Evolutionary conservation across 2,113 vertebrate genomes (phyloP), one percentile per base, ranked within the genome.

Genomic region (Cynopterus brachyotis): DNA sequence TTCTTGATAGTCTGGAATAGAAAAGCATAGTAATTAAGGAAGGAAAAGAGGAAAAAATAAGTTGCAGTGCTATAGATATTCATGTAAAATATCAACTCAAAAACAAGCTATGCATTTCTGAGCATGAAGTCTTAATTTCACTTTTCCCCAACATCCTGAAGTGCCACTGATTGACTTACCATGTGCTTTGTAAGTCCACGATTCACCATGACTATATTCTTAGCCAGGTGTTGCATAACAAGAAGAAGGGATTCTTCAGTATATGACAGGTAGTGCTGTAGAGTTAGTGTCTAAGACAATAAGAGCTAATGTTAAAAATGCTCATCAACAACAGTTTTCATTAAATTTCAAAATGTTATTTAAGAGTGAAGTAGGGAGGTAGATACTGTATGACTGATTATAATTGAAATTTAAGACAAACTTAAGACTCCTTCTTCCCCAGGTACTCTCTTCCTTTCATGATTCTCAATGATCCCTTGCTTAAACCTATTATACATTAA

Each of bases 211-310:
- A 99, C 73, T 4, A 99, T 37, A 15, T 99, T 99, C 96, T 99
- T 99, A 40, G 99, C 99, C 30, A 99, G 98, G 81, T 99, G 99
- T 35, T 98, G 97, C 99, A 99, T 99, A 53, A 99, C 98, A 42
- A 98, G 98, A 64, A 99, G 59, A 94, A 99, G 98, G 32, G 96
- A 94, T 2, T 97, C 98, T 84, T 99, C 98, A 0, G 98, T 97
- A 81, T 99, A 99, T 13, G 90, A 94, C 81, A 98, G 99, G 98
- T 99, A 99, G 96, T 98, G 92, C 57, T 99, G 98, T 55, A 99
- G 98, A 0, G 97, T 81, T 59, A 95, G 86, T 0, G 97, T 98
- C 98, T 99, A 94, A 81, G 92, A 96, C 28, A 93, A 89, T 26
- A 93, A 76, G 90, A n/a, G 19, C 76, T 94, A 59, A 53, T 55